Conservation (phyloP, 2,797 vertebrate species). For the Notoglanidium macrostoma region DNA sequence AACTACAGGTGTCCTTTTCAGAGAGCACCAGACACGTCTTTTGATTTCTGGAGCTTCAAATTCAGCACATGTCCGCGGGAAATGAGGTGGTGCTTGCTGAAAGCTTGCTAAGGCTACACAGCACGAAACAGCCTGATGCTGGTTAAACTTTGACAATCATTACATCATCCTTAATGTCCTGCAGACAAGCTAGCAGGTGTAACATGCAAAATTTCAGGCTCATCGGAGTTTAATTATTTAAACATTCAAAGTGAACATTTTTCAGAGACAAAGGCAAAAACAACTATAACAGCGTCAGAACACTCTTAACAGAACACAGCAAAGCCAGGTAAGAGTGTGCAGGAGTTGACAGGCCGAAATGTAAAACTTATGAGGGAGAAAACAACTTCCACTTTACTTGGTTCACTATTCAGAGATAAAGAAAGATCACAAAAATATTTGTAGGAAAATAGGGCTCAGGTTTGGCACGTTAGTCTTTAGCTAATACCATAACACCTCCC, state of each 20-base stretch:
- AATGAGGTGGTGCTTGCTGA: not conserved
- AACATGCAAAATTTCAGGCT: constrained; percentile 1
- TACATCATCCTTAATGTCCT: not conserved
- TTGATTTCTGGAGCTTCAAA: not conserved
- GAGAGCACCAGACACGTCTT: not conserved
- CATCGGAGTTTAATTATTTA: not conserved
- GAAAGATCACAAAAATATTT: not conserved
- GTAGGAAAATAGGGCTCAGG: not conserved
- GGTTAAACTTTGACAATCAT: not conserved
- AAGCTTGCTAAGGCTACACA: not conserved
- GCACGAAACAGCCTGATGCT: not conserved
- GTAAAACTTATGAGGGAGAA: not conserved
- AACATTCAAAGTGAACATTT: not conserved
- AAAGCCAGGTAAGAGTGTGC: not conserved
- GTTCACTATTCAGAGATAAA: not conserved
- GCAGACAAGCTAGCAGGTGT: not conserved
- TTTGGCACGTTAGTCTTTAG: not conserved
- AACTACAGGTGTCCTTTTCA: constrained; percentile 6
- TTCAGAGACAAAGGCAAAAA: not conserved
- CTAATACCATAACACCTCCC: not conserved
- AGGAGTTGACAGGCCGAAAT: not conserved
- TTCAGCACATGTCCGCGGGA: not conserved
- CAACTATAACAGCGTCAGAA: not conserved
- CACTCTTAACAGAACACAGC: not conserved
- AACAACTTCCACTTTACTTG: not conserved